Evolutionary conservation across 2,888 invertebrate genomes (phyloP).

Genomic region (Spilarctia lutea): DNA sequence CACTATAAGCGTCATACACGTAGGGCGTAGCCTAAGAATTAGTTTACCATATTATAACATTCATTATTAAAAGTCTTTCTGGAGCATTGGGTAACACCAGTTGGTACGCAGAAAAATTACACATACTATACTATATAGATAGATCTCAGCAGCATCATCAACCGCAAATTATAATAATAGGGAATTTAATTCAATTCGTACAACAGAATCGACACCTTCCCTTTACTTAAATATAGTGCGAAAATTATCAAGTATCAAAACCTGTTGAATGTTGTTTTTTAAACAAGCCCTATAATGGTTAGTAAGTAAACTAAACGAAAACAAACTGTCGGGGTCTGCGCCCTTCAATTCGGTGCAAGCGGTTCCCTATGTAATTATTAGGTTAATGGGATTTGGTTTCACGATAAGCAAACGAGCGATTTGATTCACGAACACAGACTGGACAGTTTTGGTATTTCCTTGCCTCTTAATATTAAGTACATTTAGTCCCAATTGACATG

Average conservation of each 20-base stretch:
- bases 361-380: constrained; percentile 65
- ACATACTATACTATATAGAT: too few relatives aligned
- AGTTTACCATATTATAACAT: too few relatives aligned
- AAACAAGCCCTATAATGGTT: constrained; percentile 33
- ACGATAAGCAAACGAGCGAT: constrained; percentile 28
- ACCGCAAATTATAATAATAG: not conserved
- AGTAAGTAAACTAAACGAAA: constrained; percentile 54
- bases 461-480: not conserved
- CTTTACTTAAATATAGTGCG: constrained; percentile 44
- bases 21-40: too few relatives aligned
- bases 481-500: not conserved
- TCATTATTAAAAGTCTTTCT: too few relatives aligned
- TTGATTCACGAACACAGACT: not conserved
- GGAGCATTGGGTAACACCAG: too few relatives aligned
- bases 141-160: too few relatives aligned
- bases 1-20: too few relatives aligned
- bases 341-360: constrained; percentile 67
- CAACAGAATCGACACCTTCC: constrained; percentile 9
- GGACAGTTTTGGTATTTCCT: not conserved
- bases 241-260: constrained; percentile 36
- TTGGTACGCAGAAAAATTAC: too few relatives aligned
- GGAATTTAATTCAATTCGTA: not conserved
- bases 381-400: constrained; percentile 36
- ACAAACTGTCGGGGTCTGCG: constrained; percentile 66
- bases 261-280: constrained; percentile 34